phyloP scores from a whole-genome alignment of 2,797 vertebrate species.

The Chelon labrosus region DNA sequence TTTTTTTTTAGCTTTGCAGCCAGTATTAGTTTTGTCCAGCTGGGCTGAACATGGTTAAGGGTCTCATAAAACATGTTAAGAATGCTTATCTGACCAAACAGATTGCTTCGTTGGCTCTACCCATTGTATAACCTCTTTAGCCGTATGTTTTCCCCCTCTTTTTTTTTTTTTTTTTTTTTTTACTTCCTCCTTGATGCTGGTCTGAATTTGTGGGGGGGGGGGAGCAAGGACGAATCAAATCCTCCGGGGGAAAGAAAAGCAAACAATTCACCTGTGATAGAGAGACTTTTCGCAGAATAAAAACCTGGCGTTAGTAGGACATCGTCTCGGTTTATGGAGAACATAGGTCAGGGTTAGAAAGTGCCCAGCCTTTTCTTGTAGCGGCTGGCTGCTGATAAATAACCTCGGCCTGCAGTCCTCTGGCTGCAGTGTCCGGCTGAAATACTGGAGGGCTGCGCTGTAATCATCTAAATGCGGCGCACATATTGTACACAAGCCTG shows the following conservation, averaged over 20 bases:
- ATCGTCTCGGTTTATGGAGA: slow-evolving; percentile 68
- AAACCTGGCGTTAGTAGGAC: slow-evolving; percentile 55
- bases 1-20: slow-evolving; percentile 36
- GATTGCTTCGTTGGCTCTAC: slow-evolving; percentile 50
- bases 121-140: slow-evolving; percentile 61
- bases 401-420: slow-evolving; percentile 60
- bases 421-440: slow-evolving; percentile 54
- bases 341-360: slow-evolving; percentile 68
- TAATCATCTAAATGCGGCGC: slow-evolving; percentile 35
- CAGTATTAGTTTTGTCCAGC: slow-evolving; percentile 40
- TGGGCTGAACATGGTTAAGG: slow-evolving; percentile 36
- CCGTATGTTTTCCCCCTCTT: slow-evolving; percentile 38
- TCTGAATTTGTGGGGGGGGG: slow-evolving; percentile 30
- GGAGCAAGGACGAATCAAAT: slow-evolving; percentile 55
- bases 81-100: slow-evolving; percentile 60
- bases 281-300: slow-evolving; percentile 45
- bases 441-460: slow-evolving; percentile 47
- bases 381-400: slow-evolving; percentile 69
- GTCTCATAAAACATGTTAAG: slow-evolving; percentile 51
- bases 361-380: slow-evolving; percentile 46
- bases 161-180: slow-evolving; percentile 8
- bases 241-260: slow-evolving; percentile 37
- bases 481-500: slow-evolving; percentile 30
- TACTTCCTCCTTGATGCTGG: slow-evolving; percentile 43
- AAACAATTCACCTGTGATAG: slow-evolving; percentile 57